Conservation (phyloP, 2,888 invertebrate genomes). For the Apotomis betuletana region DNA sequence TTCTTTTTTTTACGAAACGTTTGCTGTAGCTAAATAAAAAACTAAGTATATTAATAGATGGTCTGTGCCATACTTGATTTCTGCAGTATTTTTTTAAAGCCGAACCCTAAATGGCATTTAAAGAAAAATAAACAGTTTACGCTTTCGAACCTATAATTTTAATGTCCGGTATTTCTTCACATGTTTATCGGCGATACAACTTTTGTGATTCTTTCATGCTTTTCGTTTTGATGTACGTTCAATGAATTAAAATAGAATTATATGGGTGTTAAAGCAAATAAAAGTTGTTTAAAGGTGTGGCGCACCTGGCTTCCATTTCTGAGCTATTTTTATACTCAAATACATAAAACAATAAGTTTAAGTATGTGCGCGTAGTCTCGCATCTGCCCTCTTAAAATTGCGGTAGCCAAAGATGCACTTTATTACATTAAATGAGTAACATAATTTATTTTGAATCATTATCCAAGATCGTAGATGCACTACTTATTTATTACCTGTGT, state of each 20-base stretch:
- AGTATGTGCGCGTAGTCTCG: constrained; percentile 17
- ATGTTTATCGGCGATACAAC: constrained; percentile 7
- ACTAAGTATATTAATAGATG: not conserved
- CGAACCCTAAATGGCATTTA: not conserved
- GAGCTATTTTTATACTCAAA: constrained; percentile 37
- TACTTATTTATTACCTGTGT: not conserved
- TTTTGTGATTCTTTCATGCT: not conserved
- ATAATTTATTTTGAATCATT: constrained; percentile 4
- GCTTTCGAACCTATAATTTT: constrained; percentile 17
- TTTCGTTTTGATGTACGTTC: not conserved
- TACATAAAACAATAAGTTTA: constrained; percentile 40
- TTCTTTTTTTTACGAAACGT: no score
- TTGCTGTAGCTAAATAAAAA: no score
- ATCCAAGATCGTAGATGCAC: not conserved
- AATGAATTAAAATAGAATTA: constrained; percentile 16
- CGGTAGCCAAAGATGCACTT: constrained; percentile 4
- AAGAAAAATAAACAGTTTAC: not conserved
- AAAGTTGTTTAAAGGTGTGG: constrained; percentile 30
- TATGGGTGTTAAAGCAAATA: constrained; percentile 22
- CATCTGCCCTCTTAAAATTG: constrained; percentile 30
- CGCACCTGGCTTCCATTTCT: constrained; percentile 34
- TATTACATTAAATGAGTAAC: not conserved
- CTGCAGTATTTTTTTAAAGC: not conserved
- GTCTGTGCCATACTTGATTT: not conserved
- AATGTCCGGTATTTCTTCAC: not conserved